Evolutionary conservation across 2,888 invertebrate species (phyloP).

Genomic region (Antitype chi): DNA sequence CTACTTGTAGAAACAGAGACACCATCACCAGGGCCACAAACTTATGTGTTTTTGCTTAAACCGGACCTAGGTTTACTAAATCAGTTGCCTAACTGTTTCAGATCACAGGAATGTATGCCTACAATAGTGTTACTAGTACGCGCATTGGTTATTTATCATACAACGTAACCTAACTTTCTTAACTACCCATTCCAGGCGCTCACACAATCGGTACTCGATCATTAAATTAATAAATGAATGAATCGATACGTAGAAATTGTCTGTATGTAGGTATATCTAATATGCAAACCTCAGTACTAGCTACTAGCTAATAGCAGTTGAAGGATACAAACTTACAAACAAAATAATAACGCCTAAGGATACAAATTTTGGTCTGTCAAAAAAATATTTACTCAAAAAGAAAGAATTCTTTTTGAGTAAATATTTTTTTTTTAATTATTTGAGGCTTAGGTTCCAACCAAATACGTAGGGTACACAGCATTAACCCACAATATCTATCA

Average conservation of each 20-base stretch:
- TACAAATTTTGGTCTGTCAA: too few relatives aligned
- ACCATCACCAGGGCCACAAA: background rate
- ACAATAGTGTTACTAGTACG: slow-evolving; percentile 49
- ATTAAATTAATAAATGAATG: slow-evolving; percentile 18
- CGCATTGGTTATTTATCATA: slow-evolving; percentile 37
- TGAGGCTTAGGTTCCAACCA: background rate
- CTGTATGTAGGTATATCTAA: slow-evolving; percentile 1
- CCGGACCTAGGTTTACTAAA: background rate
- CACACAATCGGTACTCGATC: slow-evolving; percentile 52
- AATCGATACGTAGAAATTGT: slow-evolving; percentile 5
- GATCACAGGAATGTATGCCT: slow-evolving; percentile 34
- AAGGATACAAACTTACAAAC: too few relatives aligned
- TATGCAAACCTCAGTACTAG: background rate
- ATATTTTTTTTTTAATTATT: background rate
- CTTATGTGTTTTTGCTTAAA: background rate
- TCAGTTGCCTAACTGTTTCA: slow-evolving; percentile 24
- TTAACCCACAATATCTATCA: background rate
- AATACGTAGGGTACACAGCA: background rate
- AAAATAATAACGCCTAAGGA: too few relatives aligned
- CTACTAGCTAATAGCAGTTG: background rate
- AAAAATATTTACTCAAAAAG: too few relatives aligned
- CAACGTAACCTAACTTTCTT: slow-evolving; percentile 66
- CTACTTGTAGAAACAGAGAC: too few relatives aligned
- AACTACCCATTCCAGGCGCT: slow-evolving; percentile 63
- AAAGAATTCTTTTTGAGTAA: background rate